Percentiles rank a stretch among this genome's conserved stretches.
Evolutionary conservation across 2,113 vertebrate species (phyloP).

Genomic region (Chaenogobius annularis): DNA sequence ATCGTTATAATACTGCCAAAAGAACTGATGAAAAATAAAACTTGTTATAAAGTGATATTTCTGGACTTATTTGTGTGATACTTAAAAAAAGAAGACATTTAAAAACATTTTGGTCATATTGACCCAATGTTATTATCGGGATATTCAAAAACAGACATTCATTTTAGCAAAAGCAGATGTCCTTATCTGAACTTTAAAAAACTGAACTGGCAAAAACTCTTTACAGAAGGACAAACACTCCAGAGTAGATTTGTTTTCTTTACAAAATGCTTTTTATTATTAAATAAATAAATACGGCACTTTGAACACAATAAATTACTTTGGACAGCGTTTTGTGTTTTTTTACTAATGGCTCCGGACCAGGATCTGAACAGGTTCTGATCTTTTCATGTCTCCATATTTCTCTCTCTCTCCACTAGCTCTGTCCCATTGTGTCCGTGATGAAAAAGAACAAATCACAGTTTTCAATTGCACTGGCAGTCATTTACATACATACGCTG

Average conservation of each 20-base stretch:
- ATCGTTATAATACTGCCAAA: too few species aligned
- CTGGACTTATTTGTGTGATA: too few species aligned
- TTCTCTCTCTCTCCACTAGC: slow-evolving; percentile 12
- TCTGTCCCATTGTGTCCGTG: slow-evolving; percentile 33
- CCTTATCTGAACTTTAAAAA: background rate
- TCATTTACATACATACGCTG: slow-evolving; percentile 52
- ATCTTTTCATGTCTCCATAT: slow-evolving; percentile 16
- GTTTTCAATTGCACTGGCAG: slow-evolving; percentile 70
- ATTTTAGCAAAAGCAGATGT: too few species aligned
- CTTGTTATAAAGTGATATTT: too few species aligned
- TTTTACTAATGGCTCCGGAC: slow-evolving; percentile 55
- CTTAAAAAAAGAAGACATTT: too few species aligned
- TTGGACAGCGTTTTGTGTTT: slow-evolving; percentile 64
- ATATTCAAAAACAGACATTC: too few species aligned
- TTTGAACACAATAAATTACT: slow-evolving; percentile 94
- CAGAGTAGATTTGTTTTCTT: slow-evolving; percentile 29
- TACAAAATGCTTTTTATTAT: slow-evolving; percentile 71
- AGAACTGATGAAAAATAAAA: too few species aligned
- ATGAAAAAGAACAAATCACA: slow-evolving; percentile 63
- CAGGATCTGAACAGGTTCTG: slow-evolving; percentile 26
- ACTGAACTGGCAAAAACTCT: background rate
- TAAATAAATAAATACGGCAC: slow-evolving; percentile 93
- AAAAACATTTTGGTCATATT: too few species aligned
- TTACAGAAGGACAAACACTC: slow-evolving; percentile 7
- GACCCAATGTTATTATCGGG: too few species aligned